Base-by-base conservation (phyloP, 1,140 invertebrate species). In the Lucilia sericata region DNA sequence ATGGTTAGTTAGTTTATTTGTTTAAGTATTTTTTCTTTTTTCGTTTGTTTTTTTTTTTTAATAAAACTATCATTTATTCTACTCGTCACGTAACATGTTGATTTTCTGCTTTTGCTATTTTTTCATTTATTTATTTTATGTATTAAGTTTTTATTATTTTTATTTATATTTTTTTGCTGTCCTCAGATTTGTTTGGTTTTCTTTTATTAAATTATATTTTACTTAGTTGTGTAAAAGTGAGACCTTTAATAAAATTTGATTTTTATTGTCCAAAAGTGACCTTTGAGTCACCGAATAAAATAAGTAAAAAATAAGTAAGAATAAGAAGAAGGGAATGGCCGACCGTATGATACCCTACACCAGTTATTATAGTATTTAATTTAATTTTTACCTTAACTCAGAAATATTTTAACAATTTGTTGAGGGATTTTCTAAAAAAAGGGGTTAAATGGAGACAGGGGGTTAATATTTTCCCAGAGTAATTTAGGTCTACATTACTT, bases 191-290 rank as follows among this genome's bases (percentile, higher is more conserved):
- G 55, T 60, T 60, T n/a, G 55, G 7, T n/a, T 60, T 60, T 60
- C 55, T n/a, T n/a, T 60, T 60, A 60, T 60, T 74, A 60, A 82
- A 82, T 82, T 30, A 42, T 42, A 42, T 42, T 42, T 51, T 51
- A 36, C 13, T 4, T 8, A 17, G 47, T 25, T 19, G 49, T 34
- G 25, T 82, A 10, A 34, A 25, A 17, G n/a, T 82, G 8, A 10
- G 81, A 60, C 30, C 51, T 12, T 30, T 55, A 21, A 82, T 21
- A 49, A 82, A 82, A 34, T 36, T 36, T 82, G 17, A 55, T 10
- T 82, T 82, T 25, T 42, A 55, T 75, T 60, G n/a, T 14, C 14
- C 55, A 60, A 60, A 60, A 60, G 55, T 60, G 55, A 60, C 55
- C 55, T 60, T 17, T 60, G 55, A 55, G 17, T 55, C 51, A 55